These are phyloP conservation scores for Crematogaster levior DNA, from an alignment of 2,888 invertebrate genomes.

Conservation along the genomic window DNA sequence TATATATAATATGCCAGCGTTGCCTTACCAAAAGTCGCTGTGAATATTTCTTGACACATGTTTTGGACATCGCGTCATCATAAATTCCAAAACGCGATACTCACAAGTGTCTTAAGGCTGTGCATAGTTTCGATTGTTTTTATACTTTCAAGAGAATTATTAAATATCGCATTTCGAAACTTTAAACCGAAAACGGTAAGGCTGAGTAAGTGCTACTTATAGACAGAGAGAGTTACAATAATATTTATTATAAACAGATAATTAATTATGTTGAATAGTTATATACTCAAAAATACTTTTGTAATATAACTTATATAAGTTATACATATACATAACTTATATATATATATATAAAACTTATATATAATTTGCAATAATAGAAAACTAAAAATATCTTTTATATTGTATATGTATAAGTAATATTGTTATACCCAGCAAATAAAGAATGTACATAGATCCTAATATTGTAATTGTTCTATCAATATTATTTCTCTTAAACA, in stretches of 20 bases:
- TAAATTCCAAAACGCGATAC: neutral
- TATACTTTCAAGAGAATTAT: conserved; percentile 8
- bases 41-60: conserved; percentile 4
- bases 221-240: conserved; percentile 15
- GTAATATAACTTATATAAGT: conserved; percentile 1
- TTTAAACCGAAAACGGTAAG: conserved; percentile 60
- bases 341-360: too few relatives aligned
- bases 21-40: neutral
- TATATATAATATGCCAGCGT: neutral
- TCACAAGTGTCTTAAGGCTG: conserved; percentile 57
- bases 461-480: neutral
- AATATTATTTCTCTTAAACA: neutral
- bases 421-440: neutral
- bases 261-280: neutral
- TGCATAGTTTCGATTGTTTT: conserved; percentile 48
- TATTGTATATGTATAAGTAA: neutral
- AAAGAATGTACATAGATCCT: neutral
- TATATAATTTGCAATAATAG: neutral
- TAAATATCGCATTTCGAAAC: conserved; percentile 62
- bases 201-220: conserved; percentile 69
- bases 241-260: conserved; percentile 31
- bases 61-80: neutral
- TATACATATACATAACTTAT: neutral
- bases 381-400: conserved; percentile 26
- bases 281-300: conserved; percentile 31